A percentile compares a stretch with the other conserved stretches of the same genome.
Conservation (phyloP, 2,113 vertebrate genomes). For the Rhinoderma darwinii region DNA sequence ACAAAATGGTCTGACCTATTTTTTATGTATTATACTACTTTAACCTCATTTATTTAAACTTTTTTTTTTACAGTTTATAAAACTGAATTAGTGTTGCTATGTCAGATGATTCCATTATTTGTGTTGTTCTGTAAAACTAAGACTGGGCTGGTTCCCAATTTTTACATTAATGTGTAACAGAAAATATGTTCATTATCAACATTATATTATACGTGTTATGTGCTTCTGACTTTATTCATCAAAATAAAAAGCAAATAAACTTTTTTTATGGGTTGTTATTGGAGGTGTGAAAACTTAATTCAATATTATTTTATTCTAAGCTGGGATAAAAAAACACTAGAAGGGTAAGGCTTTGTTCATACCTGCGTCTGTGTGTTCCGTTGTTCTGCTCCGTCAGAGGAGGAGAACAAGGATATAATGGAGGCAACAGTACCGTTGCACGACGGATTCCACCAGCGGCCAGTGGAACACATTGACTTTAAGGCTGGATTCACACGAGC, state of each 20-base stretch:
- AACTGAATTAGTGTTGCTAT: slow-evolving; percentile 57
- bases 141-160: slow-evolving; percentile 79
- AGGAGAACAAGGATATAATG: no score
- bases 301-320: no score
- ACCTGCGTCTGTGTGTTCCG: no score
- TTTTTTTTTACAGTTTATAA: slow-evolving; percentile 51
- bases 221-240: slow-evolving; percentile 50
- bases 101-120: slow-evolving; percentile 55
- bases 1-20: slow-evolving; percentile 17
- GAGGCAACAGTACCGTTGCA: no score
- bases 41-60: slow-evolving; percentile 64
- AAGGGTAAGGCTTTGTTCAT: no score
- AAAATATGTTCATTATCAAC: slow-evolving; percentile 52
- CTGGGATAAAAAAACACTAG: no score
- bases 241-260: slow-evolving; percentile 29
- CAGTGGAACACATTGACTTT: no score
- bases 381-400: no score
- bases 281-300: not conserved
- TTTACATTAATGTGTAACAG: slow-evolving; percentile 55
- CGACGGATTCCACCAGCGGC: no score
- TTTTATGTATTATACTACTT: slow-evolving; percentile 41
- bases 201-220: slow-evolving; percentile 26
- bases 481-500: no score
- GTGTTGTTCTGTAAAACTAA: slow-evolving; percentile 68
- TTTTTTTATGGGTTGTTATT: slow-evolving; percentile 25